A percentile compares a stretch with the other conserved stretches of the same genome.
phyloP scores from a whole-genome alignment of 2,888 invertebrate species.

The Phragmatobia fuliginosa region DNA sequence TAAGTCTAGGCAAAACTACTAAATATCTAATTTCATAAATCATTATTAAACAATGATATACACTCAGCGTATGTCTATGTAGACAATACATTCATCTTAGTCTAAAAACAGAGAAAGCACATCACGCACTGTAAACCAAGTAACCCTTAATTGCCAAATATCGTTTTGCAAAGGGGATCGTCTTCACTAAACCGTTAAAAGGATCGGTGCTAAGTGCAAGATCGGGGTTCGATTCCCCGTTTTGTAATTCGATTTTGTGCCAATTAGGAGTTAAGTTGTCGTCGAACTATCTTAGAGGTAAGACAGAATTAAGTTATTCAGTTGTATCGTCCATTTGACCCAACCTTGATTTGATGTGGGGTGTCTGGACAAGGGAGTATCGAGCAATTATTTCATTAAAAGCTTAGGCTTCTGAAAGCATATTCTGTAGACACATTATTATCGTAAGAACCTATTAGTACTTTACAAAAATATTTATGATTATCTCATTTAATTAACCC shows the following conservation, averaged over 20 bases:
- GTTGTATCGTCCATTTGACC: slow-evolving; percentile 60
- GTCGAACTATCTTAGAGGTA: slow-evolving; percentile 73
- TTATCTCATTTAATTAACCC: too few relatives aligned
- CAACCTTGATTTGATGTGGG: slow-evolving; percentile 51
- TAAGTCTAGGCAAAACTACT: not conserved
- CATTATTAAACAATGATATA: not conserved
- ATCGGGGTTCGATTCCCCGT: slow-evolving; percentile 84
- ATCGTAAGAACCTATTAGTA: not conserved
- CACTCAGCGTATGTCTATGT: not conserved
- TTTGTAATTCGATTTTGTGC: slow-evolving; percentile 83
- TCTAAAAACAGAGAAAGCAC: slow-evolving; percentile 35
- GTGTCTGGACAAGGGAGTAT: slow-evolving; percentile 37
- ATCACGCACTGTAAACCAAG: slow-evolving; percentile 54
- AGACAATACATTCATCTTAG: slow-evolving; percentile 25
- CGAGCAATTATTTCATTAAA: slow-evolving; percentile 45
- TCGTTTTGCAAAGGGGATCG: slow-evolving; percentile 79
- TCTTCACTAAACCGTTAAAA: slow-evolving; percentile 86
- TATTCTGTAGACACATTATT: not conserved
- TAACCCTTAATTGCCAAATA: slow-evolving; percentile 82
- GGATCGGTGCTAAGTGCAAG: slow-evolving; percentile 83
- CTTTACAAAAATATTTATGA: too few relatives aligned
- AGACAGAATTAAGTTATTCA: slow-evolving; percentile 61
- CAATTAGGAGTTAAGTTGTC: slow-evolving; percentile 85
- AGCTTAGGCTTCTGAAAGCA: slow-evolving; percentile 34
- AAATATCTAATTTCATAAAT: not conserved